Evolutionary conservation across 1,140 invertebrate species (phyloP).

Genomic region (Mycetomoellerius zeteki): DNA sequence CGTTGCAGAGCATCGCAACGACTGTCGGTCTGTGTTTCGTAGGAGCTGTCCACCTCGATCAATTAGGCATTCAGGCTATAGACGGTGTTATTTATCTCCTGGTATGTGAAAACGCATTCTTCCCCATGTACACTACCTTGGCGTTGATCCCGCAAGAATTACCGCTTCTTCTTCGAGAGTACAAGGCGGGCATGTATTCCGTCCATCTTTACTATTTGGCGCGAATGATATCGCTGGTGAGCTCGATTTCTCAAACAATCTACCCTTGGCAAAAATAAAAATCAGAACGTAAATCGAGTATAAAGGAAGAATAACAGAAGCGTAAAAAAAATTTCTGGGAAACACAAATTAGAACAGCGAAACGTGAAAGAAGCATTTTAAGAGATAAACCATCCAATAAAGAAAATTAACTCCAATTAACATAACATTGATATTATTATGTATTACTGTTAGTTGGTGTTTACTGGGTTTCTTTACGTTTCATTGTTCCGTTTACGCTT

Average conservation of each 20-base stretch:
- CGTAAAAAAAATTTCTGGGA: too few species aligned
- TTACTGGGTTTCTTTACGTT: too few species aligned
- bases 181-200: slow-evolving; percentile 92
- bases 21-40: slow-evolving; percentile 93
- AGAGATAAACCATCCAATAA: too few species aligned
- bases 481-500: too few species aligned
- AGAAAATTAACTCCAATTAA: too few species aligned
- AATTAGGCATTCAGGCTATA: slow-evolving; percentile 93
- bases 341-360: too few species aligned
- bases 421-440: too few species aligned
- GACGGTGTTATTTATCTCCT: slow-evolving; percentile 94
- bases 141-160: slow-evolving; percentile 93
- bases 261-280: too few species aligned
- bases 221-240: slow-evolving; percentile 92
- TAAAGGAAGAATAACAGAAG: too few species aligned
- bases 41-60: slow-evolving; percentile 90
- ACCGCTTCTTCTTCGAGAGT: slow-evolving; percentile 92
- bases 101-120: slow-evolving; percentile 95
- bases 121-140: slow-evolving; percentile 94
- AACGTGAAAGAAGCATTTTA: too few species aligned
- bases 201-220: slow-evolving; percentile 92
- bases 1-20: slow-evolving; percentile 89
- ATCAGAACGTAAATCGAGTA: too few species aligned
- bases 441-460: too few species aligned
- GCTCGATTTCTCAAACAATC: slow-evolving; percentile 65